Conservation (phyloP, 2,888 invertebrate species). For the Synanthedon vespiformis region DNA sequence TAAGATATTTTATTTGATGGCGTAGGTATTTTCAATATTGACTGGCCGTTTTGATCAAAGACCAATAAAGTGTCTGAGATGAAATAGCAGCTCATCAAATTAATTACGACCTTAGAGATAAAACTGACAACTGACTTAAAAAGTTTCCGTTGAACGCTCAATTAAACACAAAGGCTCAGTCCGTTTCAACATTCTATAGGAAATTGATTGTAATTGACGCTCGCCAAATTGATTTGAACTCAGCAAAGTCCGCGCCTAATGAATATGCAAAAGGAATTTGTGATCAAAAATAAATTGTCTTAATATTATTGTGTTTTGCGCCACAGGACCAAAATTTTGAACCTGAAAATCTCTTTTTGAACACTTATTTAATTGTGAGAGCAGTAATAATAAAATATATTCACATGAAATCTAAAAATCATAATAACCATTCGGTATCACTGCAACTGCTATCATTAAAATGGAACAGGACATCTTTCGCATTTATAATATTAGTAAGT, state of each 20-base stretch:
- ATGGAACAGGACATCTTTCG: too few relatives aligned
- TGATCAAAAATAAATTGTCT: slow-evolving; percentile 17
- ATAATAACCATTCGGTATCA: too few relatives aligned
- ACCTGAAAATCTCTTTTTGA: too few relatives aligned
- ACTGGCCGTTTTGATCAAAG: neutral
- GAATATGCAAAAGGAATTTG: slow-evolving; percentile 29
- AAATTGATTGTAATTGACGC: slow-evolving; percentile 33
- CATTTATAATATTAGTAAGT: too few relatives aligned
- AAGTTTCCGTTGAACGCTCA: slow-evolving; percentile 25
- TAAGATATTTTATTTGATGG: too few relatives aligned
- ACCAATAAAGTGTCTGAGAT: neutral
- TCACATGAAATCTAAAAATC: too few relatives aligned
- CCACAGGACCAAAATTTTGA: too few relatives aligned
- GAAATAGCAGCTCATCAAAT: neutral
- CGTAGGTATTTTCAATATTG: too few relatives aligned
- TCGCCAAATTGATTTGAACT: slow-evolving; percentile 15
- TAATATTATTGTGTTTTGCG: too few relatives aligned
- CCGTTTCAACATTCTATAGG: slow-evolving; percentile 23
- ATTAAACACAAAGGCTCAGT: slow-evolving; percentile 18
- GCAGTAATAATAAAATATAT: too few relatives aligned
- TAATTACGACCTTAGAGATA: slow-evolving; percentile 13
- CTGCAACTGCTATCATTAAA: too few relatives aligned
- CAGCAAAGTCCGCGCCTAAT: slow-evolving; percentile 18
- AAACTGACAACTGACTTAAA: slow-evolving; percentile 18
- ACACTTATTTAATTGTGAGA: too few relatives aligned